These are phyloP conservation scores for Dryoscopus gambensis DNA, from an alignment of 2,113 vertebrate species.

Conservation along the genomic window DNA sequence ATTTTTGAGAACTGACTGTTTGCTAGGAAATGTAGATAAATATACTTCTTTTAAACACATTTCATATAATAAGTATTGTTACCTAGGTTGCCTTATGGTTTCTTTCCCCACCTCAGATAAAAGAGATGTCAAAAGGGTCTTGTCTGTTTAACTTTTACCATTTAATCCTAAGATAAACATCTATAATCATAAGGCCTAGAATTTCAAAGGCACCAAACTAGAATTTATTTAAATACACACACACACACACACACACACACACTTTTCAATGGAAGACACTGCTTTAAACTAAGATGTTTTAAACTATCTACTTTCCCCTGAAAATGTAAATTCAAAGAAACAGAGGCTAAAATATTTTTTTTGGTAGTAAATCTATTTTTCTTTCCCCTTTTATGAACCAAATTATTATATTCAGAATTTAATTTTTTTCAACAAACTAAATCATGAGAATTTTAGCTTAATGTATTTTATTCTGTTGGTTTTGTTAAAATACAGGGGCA, in stretches of 20 bases:
- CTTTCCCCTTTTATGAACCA: neutral
- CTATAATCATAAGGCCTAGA: neutral
- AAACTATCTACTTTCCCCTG: neutral
- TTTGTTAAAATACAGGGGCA: neutral
- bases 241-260: neutral
- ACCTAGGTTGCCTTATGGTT: neutral
- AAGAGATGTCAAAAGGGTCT: neutral
- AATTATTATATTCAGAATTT: neutral
- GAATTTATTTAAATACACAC: neutral
- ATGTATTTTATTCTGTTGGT: neutral
- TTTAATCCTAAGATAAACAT: neutral
- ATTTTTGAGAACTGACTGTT: neutral
- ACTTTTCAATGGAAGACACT: neutral
- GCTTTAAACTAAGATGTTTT: neutral
- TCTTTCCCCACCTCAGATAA: neutral
- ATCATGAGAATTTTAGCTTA: neutral
- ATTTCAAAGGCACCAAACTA: neutral
- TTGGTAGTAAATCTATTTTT: neutral
- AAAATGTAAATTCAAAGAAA: fast-evolving
- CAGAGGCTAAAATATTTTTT: neutral
- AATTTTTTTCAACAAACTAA: neutral
- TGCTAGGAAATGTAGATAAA: neutral
- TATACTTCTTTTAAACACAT: neutral
- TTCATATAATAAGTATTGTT: neutral
- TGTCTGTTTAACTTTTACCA: neutral